Evolutionary conservation across 2,888 invertebrate genomes (phyloP).

Genomic region (Conistra vaccinii): DNA sequence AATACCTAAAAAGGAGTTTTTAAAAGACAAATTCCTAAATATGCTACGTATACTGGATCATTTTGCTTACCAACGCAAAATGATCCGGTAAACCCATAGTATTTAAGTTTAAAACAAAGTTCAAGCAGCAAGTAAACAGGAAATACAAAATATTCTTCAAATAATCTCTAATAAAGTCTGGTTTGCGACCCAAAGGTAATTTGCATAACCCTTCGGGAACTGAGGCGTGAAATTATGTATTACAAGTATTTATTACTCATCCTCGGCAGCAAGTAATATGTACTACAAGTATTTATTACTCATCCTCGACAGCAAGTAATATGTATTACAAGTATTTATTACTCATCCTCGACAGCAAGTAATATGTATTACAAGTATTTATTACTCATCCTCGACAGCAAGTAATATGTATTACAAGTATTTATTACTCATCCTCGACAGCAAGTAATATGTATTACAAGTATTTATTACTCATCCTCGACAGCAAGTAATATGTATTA

Average conservation of each 20-base stretch:
- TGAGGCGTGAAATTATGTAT: conserved; percentile 41
- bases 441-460: conserved; percentile 50
- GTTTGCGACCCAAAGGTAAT: conserved; percentile 25
- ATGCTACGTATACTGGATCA: background rate
- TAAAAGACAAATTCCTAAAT: background rate
- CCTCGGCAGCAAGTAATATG: conserved; percentile 33
- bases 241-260: conserved; percentile 56
- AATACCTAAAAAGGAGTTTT: background rate
- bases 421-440: conserved; percentile 11
- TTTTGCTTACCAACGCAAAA: background rate
- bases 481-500: conserved; percentile 47
- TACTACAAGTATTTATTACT: conserved; percentile 2
- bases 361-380: conserved; percentile 30
- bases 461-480: conserved; percentile 9
- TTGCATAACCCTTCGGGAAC: conserved; percentile 24
- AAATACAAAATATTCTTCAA: background rate
- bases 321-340: background rate
- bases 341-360: conserved; percentile 34
- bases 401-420: conserved; percentile 46
- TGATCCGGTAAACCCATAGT: background rate
- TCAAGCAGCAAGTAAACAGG: background rate
- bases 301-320: conserved; percentile 41
- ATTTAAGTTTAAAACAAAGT: background rate
- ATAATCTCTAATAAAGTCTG: conserved; percentile 23
- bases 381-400: conserved; percentile 19